phyloP scores from a whole-genome alignment of 2,113 vertebrate genomes.

The Vulpes lagopus region DNA sequence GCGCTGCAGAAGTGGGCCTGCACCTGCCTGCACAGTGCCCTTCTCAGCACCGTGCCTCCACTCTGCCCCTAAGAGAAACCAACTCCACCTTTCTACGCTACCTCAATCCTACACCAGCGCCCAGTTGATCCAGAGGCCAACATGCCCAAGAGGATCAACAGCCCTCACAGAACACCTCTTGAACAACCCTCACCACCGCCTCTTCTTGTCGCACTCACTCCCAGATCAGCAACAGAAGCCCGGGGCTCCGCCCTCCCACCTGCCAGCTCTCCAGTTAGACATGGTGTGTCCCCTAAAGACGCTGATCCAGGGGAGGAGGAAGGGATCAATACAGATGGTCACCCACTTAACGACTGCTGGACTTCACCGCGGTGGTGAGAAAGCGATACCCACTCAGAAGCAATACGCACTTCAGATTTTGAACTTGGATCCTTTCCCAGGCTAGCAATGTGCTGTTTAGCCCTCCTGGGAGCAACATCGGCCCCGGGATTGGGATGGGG shows the following conservation, averaged over 20 bases:
- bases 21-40: fast-evolving
- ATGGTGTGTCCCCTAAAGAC: not conserved
- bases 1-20: fast-evolving
- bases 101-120: fast-evolving
- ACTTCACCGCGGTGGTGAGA: not conserved
- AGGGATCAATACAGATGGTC: no score
- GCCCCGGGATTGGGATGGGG: not conserved
- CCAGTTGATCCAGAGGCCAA: no score
- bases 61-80: not conserved
- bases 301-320: fast-evolving
- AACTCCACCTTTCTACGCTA: not conserved
- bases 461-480: not conserved
- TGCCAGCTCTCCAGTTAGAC: not conserved
- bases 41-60: not conserved
- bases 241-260: not conserved
- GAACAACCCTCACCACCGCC: fast-evolving
- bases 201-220: not conserved
- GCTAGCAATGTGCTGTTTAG: not conserved
- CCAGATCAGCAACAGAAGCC: not conserved
- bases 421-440: not conserved
- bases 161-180: fast-evolving
- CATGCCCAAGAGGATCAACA: not conserved
- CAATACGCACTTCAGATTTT: no score
- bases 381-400: not conserved
- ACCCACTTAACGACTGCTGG: not conserved